These are phyloP conservation scores for Laothoe populi DNA, from an alignment of 2,888 invertebrate species.

Conservation along the genomic window DNA sequence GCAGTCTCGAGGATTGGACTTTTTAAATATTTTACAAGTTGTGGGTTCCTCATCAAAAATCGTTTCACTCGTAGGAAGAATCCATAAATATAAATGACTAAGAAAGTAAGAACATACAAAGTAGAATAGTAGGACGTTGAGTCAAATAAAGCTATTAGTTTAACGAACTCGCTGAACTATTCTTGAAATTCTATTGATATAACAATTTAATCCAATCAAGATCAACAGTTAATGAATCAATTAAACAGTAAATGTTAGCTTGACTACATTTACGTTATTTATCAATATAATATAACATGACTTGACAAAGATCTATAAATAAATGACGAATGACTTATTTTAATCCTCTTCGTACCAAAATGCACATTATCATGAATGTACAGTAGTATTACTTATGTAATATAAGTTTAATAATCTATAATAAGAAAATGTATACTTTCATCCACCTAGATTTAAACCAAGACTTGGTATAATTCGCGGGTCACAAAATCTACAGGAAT, in stretches of 20 bases:
- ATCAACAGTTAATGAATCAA: not conserved
- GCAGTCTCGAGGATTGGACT: too few species aligned
- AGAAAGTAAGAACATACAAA: not conserved
- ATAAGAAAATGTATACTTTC: too few species aligned
- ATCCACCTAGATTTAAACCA: not conserved
- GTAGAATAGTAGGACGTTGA: not conserved
- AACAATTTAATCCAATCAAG: not conserved
- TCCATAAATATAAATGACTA: not conserved
- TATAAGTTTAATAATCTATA: not conserved
- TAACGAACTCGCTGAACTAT: not conserved
- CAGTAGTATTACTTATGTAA: too few species aligned
- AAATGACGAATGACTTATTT: too few species aligned
- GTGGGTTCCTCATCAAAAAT: not conserved
- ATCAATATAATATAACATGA: too few species aligned
- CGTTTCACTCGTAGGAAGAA: not conserved
- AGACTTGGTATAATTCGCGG: not conserved
- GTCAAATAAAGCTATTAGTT: not conserved
- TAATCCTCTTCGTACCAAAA: too few species aligned
- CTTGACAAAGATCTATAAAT: too few species aligned
- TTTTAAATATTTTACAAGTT: too few species aligned
- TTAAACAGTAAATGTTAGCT: not conserved
- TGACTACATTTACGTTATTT: too few species aligned
- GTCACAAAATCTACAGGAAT: not conserved
- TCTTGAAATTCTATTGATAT: not conserved
- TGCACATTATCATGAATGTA: too few species aligned